A percentile compares a stretch with the other conserved stretches of the same genome.
phyloP scores from a whole-genome alignment of 2,888 invertebrate species.

The Xestoiulus laeticollis region DNA sequence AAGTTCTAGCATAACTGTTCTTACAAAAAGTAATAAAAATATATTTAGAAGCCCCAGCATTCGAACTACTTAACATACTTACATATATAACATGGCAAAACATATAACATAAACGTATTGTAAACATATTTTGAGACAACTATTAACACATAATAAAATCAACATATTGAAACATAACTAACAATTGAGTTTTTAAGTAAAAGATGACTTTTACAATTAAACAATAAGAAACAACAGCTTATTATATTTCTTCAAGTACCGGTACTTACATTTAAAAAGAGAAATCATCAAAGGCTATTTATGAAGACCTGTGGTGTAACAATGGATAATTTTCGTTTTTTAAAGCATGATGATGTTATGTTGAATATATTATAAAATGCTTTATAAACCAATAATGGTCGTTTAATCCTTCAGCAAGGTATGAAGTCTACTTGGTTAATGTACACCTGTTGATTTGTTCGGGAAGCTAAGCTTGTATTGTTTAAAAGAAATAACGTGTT shows the following conservation, averaged over 20 bases:
- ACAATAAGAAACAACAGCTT: not conserved
- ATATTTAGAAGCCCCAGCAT: no score
- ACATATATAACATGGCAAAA: no score
- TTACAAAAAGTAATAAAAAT: no score
- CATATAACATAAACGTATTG: no score
- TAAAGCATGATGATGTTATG: not conserved
- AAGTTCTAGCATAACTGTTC: no score
- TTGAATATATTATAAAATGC: not conserved
- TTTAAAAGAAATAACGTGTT: not conserved
- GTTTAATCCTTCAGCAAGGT: not conserved
- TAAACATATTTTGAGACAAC: no score
- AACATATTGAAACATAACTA: not conserved
- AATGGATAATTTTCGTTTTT: not conserved
- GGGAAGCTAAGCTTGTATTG: not conserved
- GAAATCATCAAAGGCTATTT: constrained; percentile 3
- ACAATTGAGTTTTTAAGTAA: not conserved
- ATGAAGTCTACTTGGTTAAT: not conserved
- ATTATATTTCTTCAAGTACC: no score
- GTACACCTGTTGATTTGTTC: not conserved
- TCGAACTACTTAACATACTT: no score
- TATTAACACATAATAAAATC: not conserved
- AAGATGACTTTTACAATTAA: no score
- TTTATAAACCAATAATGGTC: not conserved
- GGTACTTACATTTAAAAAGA: not conserved
- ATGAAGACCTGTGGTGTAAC: not conserved